Evolutionary conservation across 2,888 invertebrate species (phyloP), one percentile per base, ranked within the genome.

Genomic region (Nycteola revayana): DNA sequence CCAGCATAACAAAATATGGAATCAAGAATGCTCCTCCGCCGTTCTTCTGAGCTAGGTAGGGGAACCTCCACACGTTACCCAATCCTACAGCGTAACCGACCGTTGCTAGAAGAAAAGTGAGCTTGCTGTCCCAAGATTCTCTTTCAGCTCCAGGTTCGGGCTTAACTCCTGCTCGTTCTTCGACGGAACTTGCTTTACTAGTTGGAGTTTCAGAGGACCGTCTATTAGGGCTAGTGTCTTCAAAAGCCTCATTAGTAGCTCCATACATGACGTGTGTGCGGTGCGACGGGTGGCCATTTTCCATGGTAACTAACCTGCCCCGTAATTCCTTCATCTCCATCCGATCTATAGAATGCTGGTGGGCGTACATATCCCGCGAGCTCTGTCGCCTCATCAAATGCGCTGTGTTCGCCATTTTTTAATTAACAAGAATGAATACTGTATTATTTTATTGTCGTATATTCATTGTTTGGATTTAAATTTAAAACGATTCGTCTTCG

Each of bases 21-120:
- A 98, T 97, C 43, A 98, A 87, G 74, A 98, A 98, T n/a, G 98
- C 98, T 10, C 98, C 97, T 35, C 97, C 97, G 0, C 97, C 97
- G 66, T 97, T 97, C 76, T 97, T 97, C 72, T 98, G 97, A 0
- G 97, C 97, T 50, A 98, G 86, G 79, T 98, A 98, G 0, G 98
- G 98, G 79, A 98, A 98, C 53, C 98, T 91, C 98, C 98, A 98
- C 0, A 97, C 97, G 67, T 98, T 98, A 3, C 98, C 98, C 24
- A 98, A 89, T 0, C 98, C 98, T 1, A 98, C 98, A 3, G 98
- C 98, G 63, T 97, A 97, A 35, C 96, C 96, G 23, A 98, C 95
- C n/a, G 97, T 97, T 0, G 97, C 97, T 53, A 98, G 77, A 9
- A 98, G 90, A 75, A 97, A 98, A 29, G 97, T 97, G 36, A 97